Evolutionary conservation across 2,113 vertebrate genomes (phyloP), one percentile per base, ranked within the genome.

Genomic region (Pelvicachromis taeniatus): DNA sequence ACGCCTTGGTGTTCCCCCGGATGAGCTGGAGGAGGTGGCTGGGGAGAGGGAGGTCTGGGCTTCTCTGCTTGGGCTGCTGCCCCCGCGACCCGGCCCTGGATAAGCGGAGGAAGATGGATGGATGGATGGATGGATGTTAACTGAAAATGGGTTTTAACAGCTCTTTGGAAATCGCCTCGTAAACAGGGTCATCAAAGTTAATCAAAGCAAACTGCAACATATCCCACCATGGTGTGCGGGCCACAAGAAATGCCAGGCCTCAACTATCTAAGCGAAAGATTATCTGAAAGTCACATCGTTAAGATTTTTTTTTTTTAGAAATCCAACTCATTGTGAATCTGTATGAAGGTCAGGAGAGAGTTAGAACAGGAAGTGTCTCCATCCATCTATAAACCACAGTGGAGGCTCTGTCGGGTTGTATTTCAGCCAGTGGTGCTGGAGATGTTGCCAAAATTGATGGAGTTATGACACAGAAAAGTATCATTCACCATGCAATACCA

Each of bases 181-280:
- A 61, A 61, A 12, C 1, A 61, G 17, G 1, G 58, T 61, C 58
- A 2, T 35, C 31, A 63, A 63, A 63, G 26, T 26, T 26, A 26
- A n/a, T n/a, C n/a, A n/a, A 26, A 26, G 59, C 35, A 35, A 63
- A 63, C 59, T n/a, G 59, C 31, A 63, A 12, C 31, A 63, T n/a
- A 35, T 35, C 31, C 3, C 31, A 5, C 1, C 58, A 61, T 35
- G 3, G 5, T 61, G 58, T 35, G 58, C 17, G 35, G 58, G 31
- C 58, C 17, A 35, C 9, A 61, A 35, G 58, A 35, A 35, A 31
- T 4, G 58, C 35, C 1, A 61, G 5, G 58, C 5, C 58, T 35
- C 7, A 35, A 61, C 31, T 61, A n/a, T 35, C 58, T 61, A 7
- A 35, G 58, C 0, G 1, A 17, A 61, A 2, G 9, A 35, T 35